Percentiles rank a stretch among this genome's conserved stretches.
phyloP scores from a whole-genome alignment of 2,888 invertebrate genomes.

The Eristalis tenax region DNA sequence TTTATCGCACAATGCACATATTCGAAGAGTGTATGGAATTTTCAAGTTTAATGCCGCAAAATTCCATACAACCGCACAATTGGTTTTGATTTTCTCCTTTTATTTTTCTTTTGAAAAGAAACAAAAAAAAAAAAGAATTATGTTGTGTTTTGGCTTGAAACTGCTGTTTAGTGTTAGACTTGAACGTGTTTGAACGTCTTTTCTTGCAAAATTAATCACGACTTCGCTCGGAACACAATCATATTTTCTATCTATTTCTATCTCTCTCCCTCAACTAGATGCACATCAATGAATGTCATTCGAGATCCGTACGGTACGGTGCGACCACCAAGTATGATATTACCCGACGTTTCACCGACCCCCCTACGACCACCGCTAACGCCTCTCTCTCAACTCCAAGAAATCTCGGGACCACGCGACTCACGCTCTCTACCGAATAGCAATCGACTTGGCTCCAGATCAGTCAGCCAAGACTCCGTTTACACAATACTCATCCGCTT shows the following conservation, averaged over 20 bases:
- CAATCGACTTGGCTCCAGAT: constrained; percentile 84
- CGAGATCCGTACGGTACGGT: constrained; percentile 86
- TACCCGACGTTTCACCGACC: constrained; percentile 81
- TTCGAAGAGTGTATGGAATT: constrained; percentile 47
- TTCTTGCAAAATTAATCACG: constrained; percentile 6
- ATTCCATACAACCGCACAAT: constrained; percentile 56
- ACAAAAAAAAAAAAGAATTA: constrained; percentile 37
- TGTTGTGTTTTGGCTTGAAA: constrained; percentile 72
- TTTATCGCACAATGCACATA: constrained; percentile 56
- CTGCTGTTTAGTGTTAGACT: constrained; percentile 65
- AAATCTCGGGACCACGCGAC: constrained; percentile 82
- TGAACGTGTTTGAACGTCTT: neutral
- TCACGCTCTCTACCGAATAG: constrained; percentile 84
- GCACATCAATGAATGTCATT: constrained; percentile 92
- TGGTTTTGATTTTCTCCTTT: constrained; percentile 13
- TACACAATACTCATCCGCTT: constrained; percentile 96
- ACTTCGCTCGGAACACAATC: neutral
- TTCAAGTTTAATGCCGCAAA: constrained; percentile 8
- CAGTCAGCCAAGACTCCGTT: constrained; percentile 88
- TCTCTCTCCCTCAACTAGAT: constrained; percentile 81
- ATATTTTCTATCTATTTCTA: constrained; percentile 24
- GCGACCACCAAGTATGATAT: constrained; percentile 81
- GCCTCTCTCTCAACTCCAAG: constrained; percentile 80
- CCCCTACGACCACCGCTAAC: constrained; percentile 82
- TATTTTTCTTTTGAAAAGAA: constrained; percentile 32